phyloP scores from a whole-genome alignment of 2,797 vertebrate genomes.

The Phrynocephalus vlangalii region DNA sequence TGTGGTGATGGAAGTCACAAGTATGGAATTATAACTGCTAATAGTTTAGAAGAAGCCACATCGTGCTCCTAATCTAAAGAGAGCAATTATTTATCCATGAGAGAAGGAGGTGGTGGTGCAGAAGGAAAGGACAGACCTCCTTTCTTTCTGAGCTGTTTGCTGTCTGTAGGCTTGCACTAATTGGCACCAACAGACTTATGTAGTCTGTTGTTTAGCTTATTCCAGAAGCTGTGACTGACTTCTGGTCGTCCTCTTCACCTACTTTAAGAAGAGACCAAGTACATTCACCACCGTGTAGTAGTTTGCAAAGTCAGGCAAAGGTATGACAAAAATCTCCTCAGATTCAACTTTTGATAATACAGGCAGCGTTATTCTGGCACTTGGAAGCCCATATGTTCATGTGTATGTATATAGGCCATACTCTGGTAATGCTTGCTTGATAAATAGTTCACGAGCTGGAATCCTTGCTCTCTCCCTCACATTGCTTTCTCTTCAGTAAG shows the following conservation, averaged over 20 bases:
- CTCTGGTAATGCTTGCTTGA: neutral
- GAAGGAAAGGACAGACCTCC: neutral
- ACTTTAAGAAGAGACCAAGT: neutral
- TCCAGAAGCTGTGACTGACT: neutral
- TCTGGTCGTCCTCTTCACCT: neutral
- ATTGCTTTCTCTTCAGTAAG: neutral
- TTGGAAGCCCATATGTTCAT: neutral
- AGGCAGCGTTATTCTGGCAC: neutral
- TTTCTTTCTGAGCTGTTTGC: neutral
- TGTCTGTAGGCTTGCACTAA: neutral
- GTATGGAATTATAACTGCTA: constrained; percentile 65
- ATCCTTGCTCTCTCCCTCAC: neutral
- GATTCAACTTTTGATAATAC: neutral
- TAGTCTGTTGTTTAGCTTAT: neutral
- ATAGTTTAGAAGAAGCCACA: constrained; percentile 60
- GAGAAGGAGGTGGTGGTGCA: neutral
- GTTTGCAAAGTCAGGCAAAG: neutral
- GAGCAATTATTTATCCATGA: neutral
- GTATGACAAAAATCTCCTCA: neutral
- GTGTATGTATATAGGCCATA: neutral
- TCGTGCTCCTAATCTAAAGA: constrained; percentile 27
- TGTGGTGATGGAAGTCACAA: constrained; percentile 61
- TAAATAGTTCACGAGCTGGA: neutral
- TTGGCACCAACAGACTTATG: neutral
- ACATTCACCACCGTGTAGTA: neutral